Evolutionary conservation across 2,113 vertebrate genomes (phyloP), one percentile per base, ranked within the genome.

Genomic region (Callaeas wilsoni): DNA sequence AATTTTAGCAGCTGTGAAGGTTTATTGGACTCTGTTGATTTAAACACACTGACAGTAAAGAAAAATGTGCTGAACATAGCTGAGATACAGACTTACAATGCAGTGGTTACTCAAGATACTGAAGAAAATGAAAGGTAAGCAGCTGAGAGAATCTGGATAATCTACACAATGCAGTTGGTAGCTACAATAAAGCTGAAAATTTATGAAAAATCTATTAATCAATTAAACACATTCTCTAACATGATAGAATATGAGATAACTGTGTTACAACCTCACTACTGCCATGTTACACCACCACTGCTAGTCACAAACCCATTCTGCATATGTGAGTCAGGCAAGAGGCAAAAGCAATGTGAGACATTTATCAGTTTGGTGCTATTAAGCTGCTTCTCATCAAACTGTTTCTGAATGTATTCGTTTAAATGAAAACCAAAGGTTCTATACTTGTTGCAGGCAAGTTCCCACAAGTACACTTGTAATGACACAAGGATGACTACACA

Each of bases 41-140:
- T 95, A 97, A 95, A 93, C 6, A 68, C 7, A 11, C 8, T 59
- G n/a, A 84, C 25, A 67, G 32, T 60, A 86, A 86, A 85, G 75
- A 93, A 49, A 84, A 29, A 14, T 4, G 74, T 83, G 23, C 39
- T 90, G 44, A 87, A 84, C 52, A 29, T 53, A 89, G 32, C 47
- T 82, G 70, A 95, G 65, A 70, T 88, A 52, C 25, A 94, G 89
- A 83, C 41, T 81, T 87, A 75, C 3, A 65, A 52, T 76, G 35
- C 13, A 90, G 25, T 17, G n/a, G 50, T 84, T 79, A 16, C 15
- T 52, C 37, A 82, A 73, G 62, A 55, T 64, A 63, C 91, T 57
- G 13, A 93, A 87, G 47, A 59, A 92, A 96, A 93, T 80, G 12
- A 88, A 92, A 96, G 55, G 20, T 77, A 93, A 84, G 50, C 33